Percentiles rank a stretch among this genome's conserved stretches.
phyloP scores from a whole-genome alignment of 64 coral and sea anemone species.

The Stichodactyla helianthus region DNA sequence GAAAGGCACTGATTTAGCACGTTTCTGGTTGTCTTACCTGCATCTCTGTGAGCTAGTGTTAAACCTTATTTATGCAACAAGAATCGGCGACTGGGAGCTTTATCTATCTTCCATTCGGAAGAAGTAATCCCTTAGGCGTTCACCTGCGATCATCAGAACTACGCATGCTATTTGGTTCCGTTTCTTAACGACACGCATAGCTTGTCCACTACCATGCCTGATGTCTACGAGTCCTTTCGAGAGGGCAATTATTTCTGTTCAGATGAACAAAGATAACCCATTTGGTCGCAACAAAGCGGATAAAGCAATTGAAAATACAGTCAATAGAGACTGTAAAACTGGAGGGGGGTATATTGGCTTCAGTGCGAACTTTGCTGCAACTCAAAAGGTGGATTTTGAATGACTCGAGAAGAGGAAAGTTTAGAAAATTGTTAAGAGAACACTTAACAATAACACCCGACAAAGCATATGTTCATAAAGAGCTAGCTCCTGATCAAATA shows the following conservation, averaged over 20 bases:
- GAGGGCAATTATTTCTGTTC: conserved; percentile 38
- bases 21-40: conserved; percentile 40
- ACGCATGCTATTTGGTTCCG: background rate
- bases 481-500: conserved; percentile 34
- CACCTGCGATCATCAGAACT: conserved; percentile 25
- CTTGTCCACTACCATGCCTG: conserved; percentile 8
- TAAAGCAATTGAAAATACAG: conserved; percentile 35
- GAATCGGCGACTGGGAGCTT: conserved; percentile 33
- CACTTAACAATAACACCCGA: conserved; percentile 8
- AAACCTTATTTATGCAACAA: conserved; percentile 25
- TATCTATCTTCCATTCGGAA: conserved; percentile 38
- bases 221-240: conserved; percentile 18
- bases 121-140: conserved; percentile 43
- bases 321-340: conserved; percentile 52
- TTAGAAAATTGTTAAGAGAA: conserved; percentile 26
- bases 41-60: conserved; percentile 25
- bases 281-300: conserved; percentile 18
- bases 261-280: conserved; percentile 31
- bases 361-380: conserved; percentile 40
- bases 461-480: conserved; percentile 23
- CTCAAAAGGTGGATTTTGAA: conserved; percentile 62
- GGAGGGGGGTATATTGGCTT: conserved; percentile 46
- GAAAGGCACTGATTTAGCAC: conserved; percentile 28
- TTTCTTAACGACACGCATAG: conserved; percentile 19
- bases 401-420: conserved; percentile 31